Base-by-base conservation (phyloP, 2,113 vertebrate genomes). In the Azemiops feae region DNA sequence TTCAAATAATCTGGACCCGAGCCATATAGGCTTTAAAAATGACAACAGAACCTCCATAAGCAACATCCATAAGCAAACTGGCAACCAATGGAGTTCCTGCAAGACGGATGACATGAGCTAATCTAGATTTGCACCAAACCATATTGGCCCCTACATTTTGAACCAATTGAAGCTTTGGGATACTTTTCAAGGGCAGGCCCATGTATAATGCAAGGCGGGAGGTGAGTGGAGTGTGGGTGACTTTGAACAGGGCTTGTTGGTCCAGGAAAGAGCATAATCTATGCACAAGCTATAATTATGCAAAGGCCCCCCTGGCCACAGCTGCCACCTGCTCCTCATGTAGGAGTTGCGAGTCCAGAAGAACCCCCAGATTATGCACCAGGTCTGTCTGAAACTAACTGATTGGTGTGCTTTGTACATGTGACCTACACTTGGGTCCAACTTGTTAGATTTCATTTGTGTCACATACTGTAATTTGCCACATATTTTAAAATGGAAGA, bases 401-500 rank as follows among this genome's bases (percentile, higher is more conserved):
- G 69, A 81, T 5, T 81, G 69, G 6, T 81, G n/a, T 74, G 34
- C 69, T 39, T 34, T 39, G 69, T 6, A 39, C n/a, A 39, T 39
- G 16, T 20, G 69, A 39, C 27, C 85, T 39, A 54, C n/a, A 74
- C 22, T 58, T 89, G 27, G 53, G 9, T 3, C 39, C 52, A 58
- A 60, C 47, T 47, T 88, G 27, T 87, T 95, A 92, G 1, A 0
- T 30, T 92, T 57, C 58, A 85, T 57, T 93, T 94, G 93, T 25
- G 93, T 87, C 94, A 94, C 93, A 92, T 92, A n/a, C 91, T 95
- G 50, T 92, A 89, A 39, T 95, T 53, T 91, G 89, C 39, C 55
- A 25, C 91, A 57, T 47, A 0, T 58, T 64, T 96, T 94, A 93
- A 85, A 91, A 81, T 57, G 7, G 64, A 94, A 95, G 91, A 94